Evolutionary conservation across 2,113 vertebrate species (phyloP).

Genomic region (Chroicocephalus ridibundus): DNA sequence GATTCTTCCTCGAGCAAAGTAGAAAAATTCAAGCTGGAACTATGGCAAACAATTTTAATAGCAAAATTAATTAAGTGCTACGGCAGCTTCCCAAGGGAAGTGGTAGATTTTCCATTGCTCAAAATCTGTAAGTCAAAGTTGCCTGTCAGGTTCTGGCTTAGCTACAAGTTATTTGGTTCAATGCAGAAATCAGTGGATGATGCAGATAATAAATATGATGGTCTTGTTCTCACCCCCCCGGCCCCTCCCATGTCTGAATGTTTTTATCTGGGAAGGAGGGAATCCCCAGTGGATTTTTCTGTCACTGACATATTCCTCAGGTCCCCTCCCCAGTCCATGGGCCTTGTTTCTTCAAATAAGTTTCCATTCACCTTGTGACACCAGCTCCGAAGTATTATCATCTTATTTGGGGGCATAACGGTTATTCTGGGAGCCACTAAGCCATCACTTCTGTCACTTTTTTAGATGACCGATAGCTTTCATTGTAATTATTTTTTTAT

Average conservation of each 20-base stretch:
- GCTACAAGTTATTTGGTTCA: neutral
- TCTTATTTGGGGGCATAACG: neutral
- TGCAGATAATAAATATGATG: neutral
- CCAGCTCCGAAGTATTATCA: neutral
- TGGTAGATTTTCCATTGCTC: neutral
- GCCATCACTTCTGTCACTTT: neutral
- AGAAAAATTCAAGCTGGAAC: neutral
- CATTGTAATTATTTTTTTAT: neutral
- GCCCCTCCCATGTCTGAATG: neutral
- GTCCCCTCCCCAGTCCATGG: neutral
- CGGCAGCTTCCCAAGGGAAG: neutral
- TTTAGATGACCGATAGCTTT: neutral
- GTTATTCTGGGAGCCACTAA: neutral
- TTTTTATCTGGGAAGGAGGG: neutral
- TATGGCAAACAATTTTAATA: conserved; percentile 5
- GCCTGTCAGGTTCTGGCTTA: neutral
- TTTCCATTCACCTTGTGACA: neutral
- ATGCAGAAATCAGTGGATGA: neutral
- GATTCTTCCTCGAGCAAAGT: neutral
- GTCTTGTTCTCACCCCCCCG: no score
- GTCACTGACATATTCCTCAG: neutral
- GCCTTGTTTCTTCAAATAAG: neutral
- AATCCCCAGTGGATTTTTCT: neutral
- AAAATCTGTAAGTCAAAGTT: neutral
- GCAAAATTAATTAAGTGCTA: conserved; percentile 45